These are phyloP conservation scores for Parambassis ranga DNA, from an alignment of 2,797 vertebrate genomes.

Conservation along the genomic window DNA sequence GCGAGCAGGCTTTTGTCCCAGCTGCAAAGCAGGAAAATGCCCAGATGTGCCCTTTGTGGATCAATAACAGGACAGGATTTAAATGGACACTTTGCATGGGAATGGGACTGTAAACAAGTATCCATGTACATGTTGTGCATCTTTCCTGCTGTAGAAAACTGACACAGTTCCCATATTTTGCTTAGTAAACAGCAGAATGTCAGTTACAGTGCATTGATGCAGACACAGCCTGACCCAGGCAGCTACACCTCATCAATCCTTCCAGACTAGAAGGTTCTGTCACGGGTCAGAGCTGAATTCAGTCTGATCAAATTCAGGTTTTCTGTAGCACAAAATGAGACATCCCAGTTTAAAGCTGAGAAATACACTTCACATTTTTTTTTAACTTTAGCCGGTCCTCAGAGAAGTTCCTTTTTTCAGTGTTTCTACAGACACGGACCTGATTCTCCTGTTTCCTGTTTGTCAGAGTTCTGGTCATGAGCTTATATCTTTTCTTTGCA, in stretches of 20 bases:
- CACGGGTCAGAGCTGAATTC: neutral
- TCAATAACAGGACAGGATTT: neutral
- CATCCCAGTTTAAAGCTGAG: neutral
- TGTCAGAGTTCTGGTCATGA: neutral
- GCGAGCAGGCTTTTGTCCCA: slow-evolving; percentile 58
- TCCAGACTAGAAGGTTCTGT: neutral
- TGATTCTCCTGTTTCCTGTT: neutral
- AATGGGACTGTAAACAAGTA: neutral
- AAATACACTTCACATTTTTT: neutral
- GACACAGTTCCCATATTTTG: neutral
- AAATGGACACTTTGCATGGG: neutral
- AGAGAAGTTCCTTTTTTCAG: neutral
- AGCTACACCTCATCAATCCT: slow-evolving; percentile 23
- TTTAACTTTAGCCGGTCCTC: neutral
- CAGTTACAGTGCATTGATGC: slow-evolving; percentile 20
- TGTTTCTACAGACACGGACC: neutral
- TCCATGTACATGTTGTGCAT: neutral
- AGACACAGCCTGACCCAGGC: slow-evolving; percentile 1
- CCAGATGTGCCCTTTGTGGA: slow-evolving; percentile 23
- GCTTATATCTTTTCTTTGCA: neutral
- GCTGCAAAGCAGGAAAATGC: slow-evolving; percentile 26
- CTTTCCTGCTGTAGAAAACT: neutral
- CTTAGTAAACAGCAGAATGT: slow-evolving; percentile 25
- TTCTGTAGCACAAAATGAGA: neutral
- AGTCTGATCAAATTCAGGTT: slow-evolving; percentile 4